Evolutionary conservation across 2,797 vertebrate species (phyloP), one percentile per base, ranked within the genome.

Genomic region (Spinibarbus caldwelli): DNA sequence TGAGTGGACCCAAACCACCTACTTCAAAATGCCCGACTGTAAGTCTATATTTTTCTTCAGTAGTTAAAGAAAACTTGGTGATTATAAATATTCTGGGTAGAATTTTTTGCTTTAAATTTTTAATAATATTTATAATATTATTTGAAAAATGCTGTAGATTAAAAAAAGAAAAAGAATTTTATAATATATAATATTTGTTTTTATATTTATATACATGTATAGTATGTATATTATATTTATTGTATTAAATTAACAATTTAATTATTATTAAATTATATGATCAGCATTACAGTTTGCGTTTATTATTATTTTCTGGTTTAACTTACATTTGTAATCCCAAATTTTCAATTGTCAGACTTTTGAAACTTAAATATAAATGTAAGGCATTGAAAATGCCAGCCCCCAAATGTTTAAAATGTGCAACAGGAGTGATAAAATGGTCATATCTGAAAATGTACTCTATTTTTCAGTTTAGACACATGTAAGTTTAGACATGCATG

Each of bases 1-100:
- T 8, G 93, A 96, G 82, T 99, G 98, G 98, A 96, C 96, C 86
- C 68, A 90, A 10, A 85, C 94, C 6, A 90, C 86, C 75, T 90
- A 91, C 52, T 71, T 95, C 83, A 91, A 93, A 77, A 93, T 97
- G 85, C 96, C 95, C 0, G 90, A 92, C 82, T 96, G 98, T 99
- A 92, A 97, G 97, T 89, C 5, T 12, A 41, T 34, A 15, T 31
- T 21, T 43, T 31, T 36, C 3, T 52, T 1, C 2, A 12, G 43
- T 36, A 15, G 62, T 49, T 43, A 2, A 47, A 57, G 10, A 12
- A 71, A 29, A 52, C 47, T 70, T 41, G 5, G 0, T 68, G 19
- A 41, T 26, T 36, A 6, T 54, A 68, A 34, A 79, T 15, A 5
- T 77, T 36, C 38, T n/a, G 3, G 1, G 21, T 9, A 23, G 3